A percentile compares a stretch with the other conserved stretches of the same genome.
Conservation (phyloP, 2,113 vertebrate species). For the Thalassoma bifasciatum region DNA sequence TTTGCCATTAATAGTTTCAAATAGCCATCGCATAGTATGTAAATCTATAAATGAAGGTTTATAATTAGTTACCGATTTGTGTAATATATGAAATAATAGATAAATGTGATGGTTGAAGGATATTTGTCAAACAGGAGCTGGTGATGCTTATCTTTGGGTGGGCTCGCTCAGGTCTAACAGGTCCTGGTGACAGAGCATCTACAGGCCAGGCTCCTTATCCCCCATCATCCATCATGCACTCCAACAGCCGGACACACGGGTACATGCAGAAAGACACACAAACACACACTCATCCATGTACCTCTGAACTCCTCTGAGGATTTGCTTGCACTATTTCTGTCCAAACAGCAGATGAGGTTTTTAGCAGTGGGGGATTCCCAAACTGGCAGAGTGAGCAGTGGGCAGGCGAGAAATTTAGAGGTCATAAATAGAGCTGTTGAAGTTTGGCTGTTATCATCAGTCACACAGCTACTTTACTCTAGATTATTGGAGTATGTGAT, state of each 20-base stretch:
- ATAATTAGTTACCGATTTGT: background rate
- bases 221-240: conserved; percentile 60
- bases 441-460: conserved; percentile 2
- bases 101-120: background rate
- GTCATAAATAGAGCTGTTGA: background rate
- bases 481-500: background rate
- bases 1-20: background rate
- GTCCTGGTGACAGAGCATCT: conserved; percentile 36
- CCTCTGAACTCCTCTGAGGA: conserved; percentile 12
- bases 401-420: conserved; percentile 3
- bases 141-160: conserved; percentile 22
- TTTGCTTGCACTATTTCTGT: conserved; percentile 7
- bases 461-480: background rate
- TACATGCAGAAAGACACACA: conserved; percentile 22
- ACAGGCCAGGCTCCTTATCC: conserved; percentile 20
- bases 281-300: background rate
- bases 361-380: conserved; percentile 9
- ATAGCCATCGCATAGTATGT: background rate
- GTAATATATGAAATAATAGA: background rate
- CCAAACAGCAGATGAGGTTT: conserved; percentile 27
- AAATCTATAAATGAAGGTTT: background rate
- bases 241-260: conserved; percentile 31
- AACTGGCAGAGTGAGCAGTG: background rate
- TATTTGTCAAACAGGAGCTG: background rate
- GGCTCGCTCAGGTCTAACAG: conserved; percentile 43